These are phyloP conservation scores for Malacoraja senta DNA, from an alignment of 2,797 vertebrate species.

Conservation along the genomic window DNA sequence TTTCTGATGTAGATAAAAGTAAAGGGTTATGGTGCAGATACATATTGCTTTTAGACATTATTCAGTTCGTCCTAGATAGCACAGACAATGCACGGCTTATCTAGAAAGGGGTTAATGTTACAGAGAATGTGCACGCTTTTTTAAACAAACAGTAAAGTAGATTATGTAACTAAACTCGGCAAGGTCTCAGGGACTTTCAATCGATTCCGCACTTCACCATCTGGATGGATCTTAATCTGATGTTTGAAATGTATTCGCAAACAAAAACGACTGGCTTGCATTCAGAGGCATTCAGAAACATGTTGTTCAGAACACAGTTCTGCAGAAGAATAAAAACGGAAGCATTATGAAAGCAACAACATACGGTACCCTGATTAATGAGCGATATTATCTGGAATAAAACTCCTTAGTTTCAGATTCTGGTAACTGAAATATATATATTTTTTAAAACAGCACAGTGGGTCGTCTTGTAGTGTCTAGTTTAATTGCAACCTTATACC, in stretches of 20 bases:
- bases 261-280: neutral
- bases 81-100: neutral
- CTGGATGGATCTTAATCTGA: slow-evolving; percentile 14
- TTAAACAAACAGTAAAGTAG: neutral
- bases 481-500: neutral
- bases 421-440: no score
- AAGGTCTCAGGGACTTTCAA: neutral
- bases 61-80: neutral
- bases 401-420: no score
- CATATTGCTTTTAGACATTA: neutral
- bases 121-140: neutral
- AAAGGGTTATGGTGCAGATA: neutral
- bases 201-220: neutral
- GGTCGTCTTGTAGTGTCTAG: neutral
- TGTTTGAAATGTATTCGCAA: neutral
- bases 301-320: neutral
- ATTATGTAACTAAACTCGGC: neutral
- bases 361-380: no score
- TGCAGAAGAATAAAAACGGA: neutral
- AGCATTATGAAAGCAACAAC: neutral
- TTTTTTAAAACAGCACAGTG: neutral
- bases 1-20: neutral
- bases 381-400: neutral
- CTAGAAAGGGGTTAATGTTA: neutral
- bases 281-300: neutral